Evolutionary conservation across 2,888 invertebrate species (phyloP), one percentile per base, ranked within the genome.

Genomic region (Leptopilina myrica): DNA sequence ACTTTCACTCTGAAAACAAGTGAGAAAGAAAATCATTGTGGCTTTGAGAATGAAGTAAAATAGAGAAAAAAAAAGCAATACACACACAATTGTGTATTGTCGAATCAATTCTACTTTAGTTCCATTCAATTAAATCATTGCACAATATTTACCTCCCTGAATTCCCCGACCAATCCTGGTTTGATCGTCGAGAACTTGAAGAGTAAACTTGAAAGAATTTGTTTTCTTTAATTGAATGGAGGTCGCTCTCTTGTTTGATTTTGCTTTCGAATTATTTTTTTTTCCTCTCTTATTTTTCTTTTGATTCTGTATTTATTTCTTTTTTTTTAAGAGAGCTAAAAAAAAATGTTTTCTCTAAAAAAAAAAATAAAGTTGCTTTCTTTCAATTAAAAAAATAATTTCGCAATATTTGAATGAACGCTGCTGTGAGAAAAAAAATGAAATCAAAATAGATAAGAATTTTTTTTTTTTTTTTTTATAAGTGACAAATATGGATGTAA

Each of bases 211-310:
- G 83, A 77, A 66, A 80, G 82, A 86, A 84, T 85, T 86, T 87
- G 84, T 86, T 85, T 85, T 82, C 86, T 87, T 87, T 87, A 85
- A 87, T 86, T 87, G 84, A 87, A 87, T 84, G 81, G 76, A 80
- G 79, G 80, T 82, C 76, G 76, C 76, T 49, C 49, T 69, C 79
- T 80, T 76, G 76, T 56, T 80, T 77, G 14, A 65, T 56, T 67
- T 64, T 69, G 26, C 77, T 73, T 8, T 43, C 43, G 43, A 43
- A 8, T 73, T 73, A n/a, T 56, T 6, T 53, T 20, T 53, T 56
- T 53, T 33, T 20, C 14, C 33, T 53, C 77, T 59, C 49, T 59
- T 77, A 4, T 7, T 2, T 73, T 8, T 53, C 26, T 2, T 73
- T 26, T 56, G 53, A 53, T 56, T 73, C 56, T 2, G 33, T 33